Conservation (phyloP, 30 jellyfish, hydroid and myxozoan genomes). For the Aurelia sp. region DNA sequence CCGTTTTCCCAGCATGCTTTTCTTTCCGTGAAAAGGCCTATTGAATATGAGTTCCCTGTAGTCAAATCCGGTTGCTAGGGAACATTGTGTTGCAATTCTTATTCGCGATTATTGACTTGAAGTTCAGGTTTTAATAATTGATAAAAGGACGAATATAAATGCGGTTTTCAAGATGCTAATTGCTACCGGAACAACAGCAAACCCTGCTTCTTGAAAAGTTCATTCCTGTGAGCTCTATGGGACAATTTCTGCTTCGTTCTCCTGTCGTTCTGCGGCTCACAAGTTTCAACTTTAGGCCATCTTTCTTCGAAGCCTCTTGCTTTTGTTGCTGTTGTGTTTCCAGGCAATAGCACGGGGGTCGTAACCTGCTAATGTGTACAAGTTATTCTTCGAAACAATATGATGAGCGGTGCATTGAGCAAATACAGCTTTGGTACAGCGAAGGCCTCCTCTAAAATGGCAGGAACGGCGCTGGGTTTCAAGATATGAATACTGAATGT, state of each 20-base stretch:
- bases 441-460: neutral
- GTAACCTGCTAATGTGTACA: slow-evolving; percentile 30
- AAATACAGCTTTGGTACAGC: slow-evolving; percentile 9
- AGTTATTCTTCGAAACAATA: neutral
- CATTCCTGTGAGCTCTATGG: no score
- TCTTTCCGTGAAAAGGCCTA: no score
- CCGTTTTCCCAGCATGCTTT: no score
- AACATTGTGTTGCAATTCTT: neutral
- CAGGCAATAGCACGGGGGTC: slow-evolving; percentile 56
- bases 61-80: slow-evolving; percentile 51
- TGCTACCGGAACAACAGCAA: slow-evolving; percentile 1
- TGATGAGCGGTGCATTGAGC: slow-evolving; percentile 6
- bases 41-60: slow-evolving; percentile 27
- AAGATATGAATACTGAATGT: no score
- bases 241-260: no score
- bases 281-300: neutral
- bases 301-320: neutral
- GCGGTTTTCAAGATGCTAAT: slow-evolving; percentile 38
- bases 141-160: slow-evolving; percentile 33
- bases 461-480: neutral
- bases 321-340: slow-evolving; percentile 42
- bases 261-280: no score
- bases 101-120: slow-evolving; percentile 7
- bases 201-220: neutral
- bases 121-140: slow-evolving; percentile 18